Evolutionary conservation across 1,140 invertebrate genomes (phyloP).

Genomic region (Calliopsis andreniformis): DNA sequence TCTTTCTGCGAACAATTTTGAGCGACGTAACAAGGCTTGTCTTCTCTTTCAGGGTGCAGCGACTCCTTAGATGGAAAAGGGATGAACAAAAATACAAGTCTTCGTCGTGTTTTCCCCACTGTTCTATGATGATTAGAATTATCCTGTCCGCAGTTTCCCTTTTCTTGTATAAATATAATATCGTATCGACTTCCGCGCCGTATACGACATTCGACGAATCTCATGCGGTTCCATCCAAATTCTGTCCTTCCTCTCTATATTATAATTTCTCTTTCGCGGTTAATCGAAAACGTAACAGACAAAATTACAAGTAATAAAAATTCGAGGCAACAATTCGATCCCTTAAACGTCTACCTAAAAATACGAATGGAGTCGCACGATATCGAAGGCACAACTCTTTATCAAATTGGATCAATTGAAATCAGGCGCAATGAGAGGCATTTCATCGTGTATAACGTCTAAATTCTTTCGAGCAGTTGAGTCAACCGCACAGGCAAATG

Average conservation of each 20-base stretch:
- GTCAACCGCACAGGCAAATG: conserved; percentile 43
- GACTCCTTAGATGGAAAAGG: conserved; percentile 6
- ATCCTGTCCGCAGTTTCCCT: background rate
- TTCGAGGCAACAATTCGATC: conserved; percentile 58
- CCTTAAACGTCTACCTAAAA: conserved; percentile 62
- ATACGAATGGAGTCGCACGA: conserved; percentile 64
- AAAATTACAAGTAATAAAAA: conserved; percentile 58
- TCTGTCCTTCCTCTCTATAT: conserved; percentile 2
- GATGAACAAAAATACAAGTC: background rate
- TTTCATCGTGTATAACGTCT: conserved; percentile 57
- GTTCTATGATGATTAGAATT: conserved; percentile 42
- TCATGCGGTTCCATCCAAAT: conserved; percentile 10
- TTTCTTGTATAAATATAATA: too few relatives aligned
- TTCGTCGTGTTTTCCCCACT: conserved; percentile 8
- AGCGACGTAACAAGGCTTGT: conserved; percentile 29
- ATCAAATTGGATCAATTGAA: conserved; percentile 62
- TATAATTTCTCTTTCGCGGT: conserved; percentile 7
- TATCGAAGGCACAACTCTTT: conserved; percentile 65
- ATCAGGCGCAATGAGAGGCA: conserved; percentile 65
- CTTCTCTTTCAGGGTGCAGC: conserved; percentile 2
- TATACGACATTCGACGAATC: conserved; percentile 5
- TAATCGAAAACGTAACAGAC: conserved; percentile 53
- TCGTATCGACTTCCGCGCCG: too few relatives aligned
- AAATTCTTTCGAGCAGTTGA: conserved; percentile 42
- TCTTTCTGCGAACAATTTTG: conserved; percentile 43